phyloP scores from a whole-genome alignment of 92 coral and sea anemone species.

The Porites rus region DNA sequence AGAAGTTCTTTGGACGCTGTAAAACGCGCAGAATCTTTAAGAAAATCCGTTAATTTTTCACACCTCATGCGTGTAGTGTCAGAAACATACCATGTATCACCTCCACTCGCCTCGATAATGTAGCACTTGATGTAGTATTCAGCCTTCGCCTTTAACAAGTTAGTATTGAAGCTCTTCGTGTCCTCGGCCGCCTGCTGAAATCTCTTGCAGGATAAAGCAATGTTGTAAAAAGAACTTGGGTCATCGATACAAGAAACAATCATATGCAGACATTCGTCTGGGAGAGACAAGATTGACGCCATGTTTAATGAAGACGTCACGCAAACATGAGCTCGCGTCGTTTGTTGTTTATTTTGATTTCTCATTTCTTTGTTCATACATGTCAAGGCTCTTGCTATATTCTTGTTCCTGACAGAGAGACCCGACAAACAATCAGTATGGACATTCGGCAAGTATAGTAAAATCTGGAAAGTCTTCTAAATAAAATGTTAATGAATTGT shows the following conservation, averaged over 20 bases:
- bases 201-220: conserved; percentile 54
- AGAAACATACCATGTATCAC: background rate
- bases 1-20: conserved; percentile 8
- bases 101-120: conserved; percentile 2
- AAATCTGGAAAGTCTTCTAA: too few relatives aligned
- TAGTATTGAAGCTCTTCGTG: conserved; percentile 32
- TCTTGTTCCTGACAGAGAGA: too few relatives aligned
- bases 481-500: too few relatives aligned
- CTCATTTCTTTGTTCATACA: too few relatives aligned
- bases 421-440: too few relatives aligned
- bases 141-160: conserved; percentile 51
- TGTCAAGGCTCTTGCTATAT: too few relatives aligned
- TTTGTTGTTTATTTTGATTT: too few relatives aligned
- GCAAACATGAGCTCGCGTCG: background rate
- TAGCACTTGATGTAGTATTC: conserved; percentile 51
- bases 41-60: conserved; percentile 14
- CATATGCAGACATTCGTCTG: conserved; percentile 43
- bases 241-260: conserved; percentile 33
- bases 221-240: conserved; percentile 26
- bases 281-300: conserved; percentile 52
- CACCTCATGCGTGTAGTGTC: background rate
- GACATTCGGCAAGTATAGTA: too few relatives aligned
- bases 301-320: background rate
- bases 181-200: conserved; percentile 28
- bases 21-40: conserved; percentile 15